Evolutionary conservation across 1,140 invertebrate genomes (phyloP).

Genomic region (Drosophila pallidifrons): DNA sequence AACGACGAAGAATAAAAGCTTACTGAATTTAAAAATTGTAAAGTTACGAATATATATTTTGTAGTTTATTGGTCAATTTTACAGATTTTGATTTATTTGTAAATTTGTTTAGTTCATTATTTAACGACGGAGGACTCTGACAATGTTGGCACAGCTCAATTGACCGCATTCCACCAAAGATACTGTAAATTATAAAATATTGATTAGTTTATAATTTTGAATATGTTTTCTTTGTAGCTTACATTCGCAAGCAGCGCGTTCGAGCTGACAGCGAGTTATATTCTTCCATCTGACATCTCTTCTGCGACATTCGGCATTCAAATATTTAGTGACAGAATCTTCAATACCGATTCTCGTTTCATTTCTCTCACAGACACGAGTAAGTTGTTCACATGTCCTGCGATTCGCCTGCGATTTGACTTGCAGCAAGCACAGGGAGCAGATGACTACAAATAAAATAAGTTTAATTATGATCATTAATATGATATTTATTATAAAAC

Average conservation of each 20-base stretch:
- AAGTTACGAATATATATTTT: not conserved
- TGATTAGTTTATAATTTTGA: not conserved
- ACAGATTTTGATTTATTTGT: not conserved
- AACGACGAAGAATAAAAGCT: too few relatives aligned
- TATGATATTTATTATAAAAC: not conserved
- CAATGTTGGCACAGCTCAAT: slow-evolving; percentile 30
- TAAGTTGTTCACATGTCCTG: slow-evolving; percentile 18
- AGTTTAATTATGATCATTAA: not conserved
- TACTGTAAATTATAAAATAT: slow-evolving; percentile 9
- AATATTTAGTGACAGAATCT: slow-evolving; percentile 35
- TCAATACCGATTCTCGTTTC: slow-evolving; percentile 25
- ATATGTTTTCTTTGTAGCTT: slow-evolving; percentile 11
- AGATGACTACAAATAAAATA: slow-evolving; percentile 30
- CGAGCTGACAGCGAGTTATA: slow-evolving; percentile 50
- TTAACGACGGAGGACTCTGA: not conserved
- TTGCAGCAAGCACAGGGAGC: slow-evolving; percentile 45
- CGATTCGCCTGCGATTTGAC: slow-evolving; percentile 22
- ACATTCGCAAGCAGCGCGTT: slow-evolving; percentile 47
- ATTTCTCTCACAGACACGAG: slow-evolving; percentile 5
- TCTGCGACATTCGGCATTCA: slow-evolving; percentile 42
- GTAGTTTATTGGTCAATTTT: too few relatives aligned
- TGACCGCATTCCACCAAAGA: not conserved
- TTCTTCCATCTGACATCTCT: slow-evolving; percentile 17
- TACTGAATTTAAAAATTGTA: not conserved
- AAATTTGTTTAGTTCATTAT: not conserved